Conservation (phyloP, 1,140 invertebrate genomes). For the Drosophila equinoxialis region DNA sequence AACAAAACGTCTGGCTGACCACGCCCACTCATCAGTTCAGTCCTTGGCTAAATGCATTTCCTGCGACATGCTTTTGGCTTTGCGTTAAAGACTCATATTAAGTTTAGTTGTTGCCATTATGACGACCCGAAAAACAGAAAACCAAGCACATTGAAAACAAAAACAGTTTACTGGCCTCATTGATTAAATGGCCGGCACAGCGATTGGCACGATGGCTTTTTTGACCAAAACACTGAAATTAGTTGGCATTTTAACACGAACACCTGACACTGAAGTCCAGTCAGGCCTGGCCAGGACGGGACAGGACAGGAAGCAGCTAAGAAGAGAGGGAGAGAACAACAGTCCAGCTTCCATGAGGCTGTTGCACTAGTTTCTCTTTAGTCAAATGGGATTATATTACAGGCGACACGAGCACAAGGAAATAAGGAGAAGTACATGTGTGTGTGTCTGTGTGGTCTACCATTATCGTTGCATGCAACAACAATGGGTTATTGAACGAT, state of each 20-base stretch:
- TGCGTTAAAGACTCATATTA: conserved; percentile 61
- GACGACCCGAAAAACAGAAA: conserved; percentile 32
- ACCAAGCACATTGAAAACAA: conserved; percentile 20
- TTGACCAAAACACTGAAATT: conserved; percentile 76
- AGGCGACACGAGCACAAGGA: neutral
- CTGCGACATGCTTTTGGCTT: conserved; percentile 65
- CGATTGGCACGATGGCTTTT: conserved; percentile 48
- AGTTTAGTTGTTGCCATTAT: conserved; percentile 72
- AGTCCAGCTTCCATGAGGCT: conserved; percentile 38
- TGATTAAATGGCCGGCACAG: conserved; percentile 64
- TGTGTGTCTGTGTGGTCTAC: conserved; percentile 30
- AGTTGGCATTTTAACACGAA: conserved; percentile 81
- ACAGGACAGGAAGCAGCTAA: conserved; percentile 24
- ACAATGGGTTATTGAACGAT: conserved; percentile 75
- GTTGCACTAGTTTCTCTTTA: conserved; percentile 58
- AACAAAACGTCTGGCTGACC: conserved; percentile 54
- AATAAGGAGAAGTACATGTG: conserved; percentile 21
- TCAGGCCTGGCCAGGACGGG: neutral
- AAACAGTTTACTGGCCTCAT: conserved; percentile 66
- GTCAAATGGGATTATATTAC: conserved; percentile 73
- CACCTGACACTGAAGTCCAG: conserved; percentile 67
- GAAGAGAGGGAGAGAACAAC: neutral
- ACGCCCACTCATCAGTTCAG: conserved; percentile 39
- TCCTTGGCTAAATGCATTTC: conserved; percentile 38
- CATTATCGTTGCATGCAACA: conserved; percentile 59